These are phyloP conservation scores for Gari tellinella DNA, from an alignment of 2,888 invertebrate species.

Conservation along the genomic window DNA sequence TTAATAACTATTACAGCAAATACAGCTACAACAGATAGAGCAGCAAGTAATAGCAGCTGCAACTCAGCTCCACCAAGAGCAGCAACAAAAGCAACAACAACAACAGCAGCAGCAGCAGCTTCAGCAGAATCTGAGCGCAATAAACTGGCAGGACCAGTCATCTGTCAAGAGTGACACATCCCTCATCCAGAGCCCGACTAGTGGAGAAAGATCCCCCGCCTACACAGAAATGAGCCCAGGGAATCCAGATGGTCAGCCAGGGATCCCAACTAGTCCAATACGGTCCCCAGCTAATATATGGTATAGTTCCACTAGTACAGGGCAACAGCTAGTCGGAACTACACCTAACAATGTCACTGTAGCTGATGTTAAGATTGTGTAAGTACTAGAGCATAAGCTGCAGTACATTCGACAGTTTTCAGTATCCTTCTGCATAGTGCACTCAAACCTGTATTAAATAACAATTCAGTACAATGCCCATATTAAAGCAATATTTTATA, in stretches of 20 bases:
- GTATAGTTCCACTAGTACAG: conserved; percentile 40
- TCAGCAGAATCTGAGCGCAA: conserved; percentile 29
- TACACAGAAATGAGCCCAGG: conserved; percentile 42
- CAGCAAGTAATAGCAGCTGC: conserved; percentile 48
- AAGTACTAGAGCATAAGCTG: background rate
- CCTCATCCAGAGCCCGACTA: conserved; percentile 46
- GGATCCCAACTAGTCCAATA: conserved; percentile 36
- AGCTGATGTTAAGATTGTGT: conserved; percentile 46
- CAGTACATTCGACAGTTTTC: too few species aligned
- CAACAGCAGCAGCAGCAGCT: conserved; percentile 49
- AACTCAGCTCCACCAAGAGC: conserved; percentile 39
- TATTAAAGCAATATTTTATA: background rate
- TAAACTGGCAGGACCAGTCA: conserved; percentile 33
- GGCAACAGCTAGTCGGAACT: conserved; percentile 4
- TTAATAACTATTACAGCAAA: conserved; percentile 83
- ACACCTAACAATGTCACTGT: conserved; percentile 50
- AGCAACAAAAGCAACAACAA: conserved; percentile 61
- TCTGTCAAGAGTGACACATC: conserved; percentile 24
- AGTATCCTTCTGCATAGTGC: too few species aligned
- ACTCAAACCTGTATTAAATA: too few species aligned
- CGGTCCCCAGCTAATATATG: conserved; percentile 39
- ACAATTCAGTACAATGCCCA: too few species aligned
- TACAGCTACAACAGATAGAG: conserved; percentile 83
- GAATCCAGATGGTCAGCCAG: conserved; percentile 10
- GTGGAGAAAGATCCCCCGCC: conserved; percentile 43